Evolutionary conservation across 2,888 invertebrate genomes (phyloP).

Genomic region (Podabrus alpinus): DNA sequence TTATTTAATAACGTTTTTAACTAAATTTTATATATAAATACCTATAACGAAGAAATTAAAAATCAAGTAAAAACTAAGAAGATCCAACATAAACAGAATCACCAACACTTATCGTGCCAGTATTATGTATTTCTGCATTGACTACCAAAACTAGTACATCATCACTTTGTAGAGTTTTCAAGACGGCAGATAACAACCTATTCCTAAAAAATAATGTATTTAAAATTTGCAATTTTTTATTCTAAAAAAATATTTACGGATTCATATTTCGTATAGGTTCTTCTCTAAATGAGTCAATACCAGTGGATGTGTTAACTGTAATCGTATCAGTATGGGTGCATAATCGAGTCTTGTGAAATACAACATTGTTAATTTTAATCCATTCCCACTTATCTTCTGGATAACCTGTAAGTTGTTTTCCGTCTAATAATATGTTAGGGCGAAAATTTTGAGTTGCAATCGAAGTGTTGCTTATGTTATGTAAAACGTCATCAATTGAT

Average conservation of each 20-base stretch:
- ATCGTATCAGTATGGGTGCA: neutral
- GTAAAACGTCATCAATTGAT: neutral
- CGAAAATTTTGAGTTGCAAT: neutral
- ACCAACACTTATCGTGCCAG: neutral
- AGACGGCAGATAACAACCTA: neutral
- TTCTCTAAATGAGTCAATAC: neutral
- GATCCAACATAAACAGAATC: neutral
- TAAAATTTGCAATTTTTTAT: neutral
- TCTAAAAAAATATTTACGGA: neutral
- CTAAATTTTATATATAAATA: neutral
- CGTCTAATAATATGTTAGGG: neutral
- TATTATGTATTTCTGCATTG: neutral
- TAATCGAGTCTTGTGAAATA: neutral
- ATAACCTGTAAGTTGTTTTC: neutral
- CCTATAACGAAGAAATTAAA: neutral
- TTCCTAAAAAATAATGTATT: neutral
- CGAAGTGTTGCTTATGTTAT: neutral
- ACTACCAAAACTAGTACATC: neutral
- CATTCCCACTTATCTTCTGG: neutral
- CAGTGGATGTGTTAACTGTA: neutral
- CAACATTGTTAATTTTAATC: neutral
- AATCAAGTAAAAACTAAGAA: neutral
- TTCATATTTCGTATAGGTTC: neutral
- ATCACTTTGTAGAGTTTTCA: no score
- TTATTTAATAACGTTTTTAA: neutral